phyloP scores from a whole-genome alignment of 1,140 invertebrate genomes.

The Drosophila pseudoobscura region DNA sequence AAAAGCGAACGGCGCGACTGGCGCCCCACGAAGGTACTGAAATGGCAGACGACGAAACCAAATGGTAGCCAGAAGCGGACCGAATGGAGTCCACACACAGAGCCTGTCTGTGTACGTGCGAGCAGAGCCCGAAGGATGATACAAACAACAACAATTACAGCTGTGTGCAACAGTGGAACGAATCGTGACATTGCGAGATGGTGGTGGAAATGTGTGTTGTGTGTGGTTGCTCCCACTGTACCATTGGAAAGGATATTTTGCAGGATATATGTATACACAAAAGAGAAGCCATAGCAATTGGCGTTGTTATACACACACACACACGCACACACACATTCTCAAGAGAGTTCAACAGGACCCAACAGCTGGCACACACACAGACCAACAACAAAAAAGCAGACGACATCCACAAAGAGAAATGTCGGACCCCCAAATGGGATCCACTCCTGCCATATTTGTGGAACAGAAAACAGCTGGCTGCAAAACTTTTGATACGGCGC shows the following conservation, averaged over 20 bases:
- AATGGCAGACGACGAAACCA: constrained; percentile 64
- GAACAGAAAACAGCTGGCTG: constrained; percentile 66
- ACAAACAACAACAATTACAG: constrained; percentile 75
- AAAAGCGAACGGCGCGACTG: constrained; percentile 71
- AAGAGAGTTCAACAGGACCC: constrained; percentile 67
- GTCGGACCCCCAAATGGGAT: constrained; percentile 34
- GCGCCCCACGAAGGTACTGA: constrained; percentile 77
- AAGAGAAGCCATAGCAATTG: constrained; percentile 69
- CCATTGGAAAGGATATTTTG: constrained; percentile 59
- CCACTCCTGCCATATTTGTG: constrained; percentile 58
- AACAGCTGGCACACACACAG: constrained; percentile 62
- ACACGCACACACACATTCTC: constrained; percentile 7
- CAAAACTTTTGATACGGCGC: constrained; percentile 14
- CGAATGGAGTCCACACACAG: constrained; percentile 19
- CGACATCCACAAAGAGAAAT: constrained; percentile 61
- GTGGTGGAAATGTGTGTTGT: constrained; percentile 39
- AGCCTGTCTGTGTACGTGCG: constrained; percentile 1
- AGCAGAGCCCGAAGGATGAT: constrained; percentile 40
- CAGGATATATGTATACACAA: constrained; percentile 43
- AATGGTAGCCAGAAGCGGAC: constrained; percentile 69
- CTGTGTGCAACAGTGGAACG: constrained; percentile 46
- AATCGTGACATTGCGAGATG: constrained; percentile 12
- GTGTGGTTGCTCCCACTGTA: constrained; percentile 28
- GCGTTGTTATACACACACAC: constrained; percentile 43
- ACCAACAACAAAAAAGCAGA: constrained; percentile 38